These are phyloP conservation scores for Zaprionus tsacasi DNA, from an alignment of 1,140 invertebrate species.

Conservation along the genomic window DNA sequence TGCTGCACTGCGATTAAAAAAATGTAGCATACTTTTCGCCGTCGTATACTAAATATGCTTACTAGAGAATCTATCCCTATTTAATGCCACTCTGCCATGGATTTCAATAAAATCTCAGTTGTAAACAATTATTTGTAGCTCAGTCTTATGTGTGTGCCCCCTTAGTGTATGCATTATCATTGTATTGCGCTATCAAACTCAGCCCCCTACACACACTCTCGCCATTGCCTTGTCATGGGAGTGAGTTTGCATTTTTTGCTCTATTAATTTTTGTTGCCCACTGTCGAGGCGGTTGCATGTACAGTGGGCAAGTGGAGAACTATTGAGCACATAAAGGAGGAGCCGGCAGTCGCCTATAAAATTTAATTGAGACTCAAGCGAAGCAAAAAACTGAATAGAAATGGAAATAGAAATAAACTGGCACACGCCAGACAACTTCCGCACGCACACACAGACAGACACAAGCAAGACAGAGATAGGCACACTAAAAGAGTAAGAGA, in stretches of 20 bases:
- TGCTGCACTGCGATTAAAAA: no score
- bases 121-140: neutral
- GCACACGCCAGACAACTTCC: constrained; percentile 67
- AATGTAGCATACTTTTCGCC: no score
- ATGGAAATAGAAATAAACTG: constrained; percentile 62
- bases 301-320: neutral
- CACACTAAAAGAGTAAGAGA: neutral
- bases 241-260: constrained; percentile 75
- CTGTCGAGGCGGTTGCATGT: constrained; percentile 28
- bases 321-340: constrained; percentile 48
- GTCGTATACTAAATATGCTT: no score
- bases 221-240: constrained; percentile 43
- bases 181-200: neutral
- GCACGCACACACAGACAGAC: constrained; percentile 46
- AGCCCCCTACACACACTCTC: no score
- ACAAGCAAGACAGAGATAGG: neutral
- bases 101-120: no score
- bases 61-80: no score
- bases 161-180: neutral
- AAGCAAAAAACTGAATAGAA: constrained; percentile 42
- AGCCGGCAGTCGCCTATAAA: constrained; percentile 53
- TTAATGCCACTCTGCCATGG: no score
- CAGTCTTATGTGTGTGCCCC: neutral
- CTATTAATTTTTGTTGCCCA: constrained; percentile 75
- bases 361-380: constrained; percentile 67